phyloP scores from a whole-genome alignment of 1,140 invertebrate genomes.

The Probaryconus sp. region DNA sequence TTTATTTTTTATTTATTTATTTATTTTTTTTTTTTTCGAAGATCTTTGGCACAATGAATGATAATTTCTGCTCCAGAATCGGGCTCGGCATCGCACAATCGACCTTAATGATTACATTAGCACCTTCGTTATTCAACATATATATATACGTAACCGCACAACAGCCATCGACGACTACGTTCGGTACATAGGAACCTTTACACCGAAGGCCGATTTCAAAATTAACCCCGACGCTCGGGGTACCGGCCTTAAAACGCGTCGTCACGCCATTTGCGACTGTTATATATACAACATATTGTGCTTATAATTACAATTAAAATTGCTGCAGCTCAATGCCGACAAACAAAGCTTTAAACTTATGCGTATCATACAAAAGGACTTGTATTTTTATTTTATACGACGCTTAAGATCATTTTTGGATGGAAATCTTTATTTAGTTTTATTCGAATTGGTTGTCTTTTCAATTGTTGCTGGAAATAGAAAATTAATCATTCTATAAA shows the following conservation, averaged over 20 bases:
- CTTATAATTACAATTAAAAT: constrained; percentile 15
- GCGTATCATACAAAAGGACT: constrained; percentile 35
- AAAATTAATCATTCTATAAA: too few relatives aligned
- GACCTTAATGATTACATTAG: constrained; percentile 67
- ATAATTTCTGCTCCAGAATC: constrained; percentile 25
- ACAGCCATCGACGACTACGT: constrained; percentile 58
- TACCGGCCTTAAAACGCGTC: constrained; percentile 26
- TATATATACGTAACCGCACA: constrained; percentile 44
- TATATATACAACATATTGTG: constrained; percentile 14
- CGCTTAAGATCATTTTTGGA: constrained; percentile 26
- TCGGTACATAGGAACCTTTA: constrained; percentile 52
- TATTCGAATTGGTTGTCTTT: background rate
- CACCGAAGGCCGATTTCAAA: constrained; percentile 37
- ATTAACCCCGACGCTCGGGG: background rate
- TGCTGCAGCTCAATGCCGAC: constrained; percentile 8
- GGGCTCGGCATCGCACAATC: constrained; percentile 59
- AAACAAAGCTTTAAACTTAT: constrained; percentile 28
- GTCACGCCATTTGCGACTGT: constrained; percentile 34
- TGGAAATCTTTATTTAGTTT: background rate
- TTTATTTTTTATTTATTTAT: constrained; percentile 47
- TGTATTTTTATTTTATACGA: constrained; percentile 1
- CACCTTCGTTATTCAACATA: constrained; percentile 72
- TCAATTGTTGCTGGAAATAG: too few relatives aligned
- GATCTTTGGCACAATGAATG: constrained; percentile 49
- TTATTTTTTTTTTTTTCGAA: constrained; percentile 59